Conservation (phyloP, 2,113 vertebrate genomes). For the Ptilorrhoa leucosticta region DNA sequence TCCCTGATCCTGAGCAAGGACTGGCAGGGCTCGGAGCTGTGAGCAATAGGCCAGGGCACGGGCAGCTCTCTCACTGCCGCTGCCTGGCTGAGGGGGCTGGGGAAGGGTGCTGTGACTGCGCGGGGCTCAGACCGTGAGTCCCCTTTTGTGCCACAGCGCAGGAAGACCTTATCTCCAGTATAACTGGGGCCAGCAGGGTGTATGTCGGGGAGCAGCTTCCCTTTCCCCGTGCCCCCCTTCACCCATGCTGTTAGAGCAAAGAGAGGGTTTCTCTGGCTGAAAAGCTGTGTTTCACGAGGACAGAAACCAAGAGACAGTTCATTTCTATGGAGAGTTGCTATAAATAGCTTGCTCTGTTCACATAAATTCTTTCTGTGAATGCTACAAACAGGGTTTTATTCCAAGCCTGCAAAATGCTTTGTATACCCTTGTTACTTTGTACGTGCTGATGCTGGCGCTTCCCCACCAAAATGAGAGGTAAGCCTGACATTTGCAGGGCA, state of each 20-base stretch:
- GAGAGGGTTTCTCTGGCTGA: constrained; percentile 10
- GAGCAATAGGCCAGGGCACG: rapidly evolving
- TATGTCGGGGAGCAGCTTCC: not conserved
- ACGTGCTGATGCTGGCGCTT: not conserved
- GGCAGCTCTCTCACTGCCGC: rapidly evolving
- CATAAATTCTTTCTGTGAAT: constrained; percentile 40
- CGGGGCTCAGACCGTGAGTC: not conserved
- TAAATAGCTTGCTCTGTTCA: constrained; percentile 65
- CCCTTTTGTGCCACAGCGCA: not conserved
- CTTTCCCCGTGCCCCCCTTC: not conserved
- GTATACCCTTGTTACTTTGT: not conserved
- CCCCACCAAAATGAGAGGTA: not conserved
- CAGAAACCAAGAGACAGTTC: constrained; percentile 22
- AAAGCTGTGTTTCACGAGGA: constrained; percentile 2
- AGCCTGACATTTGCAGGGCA: not conserved
- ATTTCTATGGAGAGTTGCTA: constrained; percentile 29
- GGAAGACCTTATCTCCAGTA: not conserved
- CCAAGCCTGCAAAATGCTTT: constrained; percentile 7
- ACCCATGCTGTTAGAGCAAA: not conserved
- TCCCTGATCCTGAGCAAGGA: not conserved
- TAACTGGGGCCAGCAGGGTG: not conserved
- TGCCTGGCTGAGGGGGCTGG: not conserved
- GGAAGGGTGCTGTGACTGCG: not conserved
- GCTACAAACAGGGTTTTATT: constrained; percentile 54
- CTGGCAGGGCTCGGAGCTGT: rapidly evolving